Evolutionary conservation across 2,797 vertebrate genomes (phyloP).

Genomic region (Myotis planiceps): DNA sequence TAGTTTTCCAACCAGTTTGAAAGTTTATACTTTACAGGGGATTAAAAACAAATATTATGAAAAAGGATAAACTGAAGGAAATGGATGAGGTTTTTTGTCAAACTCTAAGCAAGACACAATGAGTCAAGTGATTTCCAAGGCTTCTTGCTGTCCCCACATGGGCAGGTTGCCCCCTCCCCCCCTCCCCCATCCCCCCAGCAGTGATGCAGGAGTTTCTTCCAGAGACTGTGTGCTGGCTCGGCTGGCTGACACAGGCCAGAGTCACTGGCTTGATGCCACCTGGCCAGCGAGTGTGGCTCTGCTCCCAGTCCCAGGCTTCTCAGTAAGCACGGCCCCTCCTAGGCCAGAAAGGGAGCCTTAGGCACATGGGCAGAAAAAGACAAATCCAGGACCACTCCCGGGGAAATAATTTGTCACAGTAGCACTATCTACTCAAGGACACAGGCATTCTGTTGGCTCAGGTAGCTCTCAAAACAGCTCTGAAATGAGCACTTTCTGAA

Average conservation of each 20-base stretch:
- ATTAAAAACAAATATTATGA: neutral
- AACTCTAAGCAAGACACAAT: neutral
- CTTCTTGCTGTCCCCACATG: accelerated
- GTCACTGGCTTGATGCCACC: neutral
- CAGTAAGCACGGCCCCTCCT: neutral
- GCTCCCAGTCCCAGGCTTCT: neutral
- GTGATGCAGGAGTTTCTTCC: neutral
- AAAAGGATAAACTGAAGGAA: neutral
- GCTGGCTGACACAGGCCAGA: neutral
- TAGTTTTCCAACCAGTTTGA: neutral
- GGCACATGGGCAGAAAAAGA: neutral
- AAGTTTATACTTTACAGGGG: neutral
- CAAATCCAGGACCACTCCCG: neutral
- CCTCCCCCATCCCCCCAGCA: accelerated
- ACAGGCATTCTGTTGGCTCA: neutral
- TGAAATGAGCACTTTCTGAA: neutral
- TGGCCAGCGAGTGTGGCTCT: neutral
- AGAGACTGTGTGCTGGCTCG: neutral
- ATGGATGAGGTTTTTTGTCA: neutral
- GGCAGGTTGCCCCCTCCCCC: neutral
- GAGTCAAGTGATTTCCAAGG: neutral
- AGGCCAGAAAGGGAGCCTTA: neutral
- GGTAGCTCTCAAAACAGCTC: neutral
- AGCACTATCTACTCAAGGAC: neutral
- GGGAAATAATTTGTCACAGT: neutral